phyloP scores from a whole-genome alignment of 2,888 invertebrate genomes.

The Stenolophus ochropezus region DNA sequence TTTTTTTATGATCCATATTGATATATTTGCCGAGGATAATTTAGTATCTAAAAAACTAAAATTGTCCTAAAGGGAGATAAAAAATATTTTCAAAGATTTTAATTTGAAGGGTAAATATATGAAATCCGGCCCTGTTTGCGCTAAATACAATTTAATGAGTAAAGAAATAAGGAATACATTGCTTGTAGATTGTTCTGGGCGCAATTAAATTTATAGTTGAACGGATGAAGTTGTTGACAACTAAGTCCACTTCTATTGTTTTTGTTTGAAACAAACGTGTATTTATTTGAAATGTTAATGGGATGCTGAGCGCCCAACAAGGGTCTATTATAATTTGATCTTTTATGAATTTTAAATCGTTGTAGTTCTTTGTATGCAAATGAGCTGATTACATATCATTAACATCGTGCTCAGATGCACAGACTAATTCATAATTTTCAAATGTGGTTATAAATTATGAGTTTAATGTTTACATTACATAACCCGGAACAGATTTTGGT shows the following conservation, averaged over 20 bases:
- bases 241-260: constrained; percentile 5
- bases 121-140: too few relatives aligned
- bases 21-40: too few relatives aligned
- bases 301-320: constrained; percentile 3
- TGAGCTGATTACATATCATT: constrained; percentile 20
- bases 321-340: constrained; percentile 23
- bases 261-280: constrained; percentile 5
- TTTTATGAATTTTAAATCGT: constrained; percentile 49
- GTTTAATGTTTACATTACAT: constrained; percentile 4
- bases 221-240: neutral
- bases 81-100: too few relatives aligned
- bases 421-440: constrained; percentile 6
- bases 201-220: constrained; percentile 19
- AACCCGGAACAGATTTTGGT: constrained; percentile 14
- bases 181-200: neutral
- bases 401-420: constrained; percentile 4
- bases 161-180: constrained; percentile 19
- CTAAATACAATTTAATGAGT: constrained; percentile 13
- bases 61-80: too few relatives aligned
- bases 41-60: too few relatives aligned
- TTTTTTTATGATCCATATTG: too few relatives aligned
- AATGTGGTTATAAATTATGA: neutral
- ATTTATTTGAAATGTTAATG: constrained; percentile 23
- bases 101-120: too few relatives aligned
- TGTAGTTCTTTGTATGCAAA: constrained; percentile 49